Conservation (phyloP, 2,797 vertebrate species). For the Channa striata region DNA sequence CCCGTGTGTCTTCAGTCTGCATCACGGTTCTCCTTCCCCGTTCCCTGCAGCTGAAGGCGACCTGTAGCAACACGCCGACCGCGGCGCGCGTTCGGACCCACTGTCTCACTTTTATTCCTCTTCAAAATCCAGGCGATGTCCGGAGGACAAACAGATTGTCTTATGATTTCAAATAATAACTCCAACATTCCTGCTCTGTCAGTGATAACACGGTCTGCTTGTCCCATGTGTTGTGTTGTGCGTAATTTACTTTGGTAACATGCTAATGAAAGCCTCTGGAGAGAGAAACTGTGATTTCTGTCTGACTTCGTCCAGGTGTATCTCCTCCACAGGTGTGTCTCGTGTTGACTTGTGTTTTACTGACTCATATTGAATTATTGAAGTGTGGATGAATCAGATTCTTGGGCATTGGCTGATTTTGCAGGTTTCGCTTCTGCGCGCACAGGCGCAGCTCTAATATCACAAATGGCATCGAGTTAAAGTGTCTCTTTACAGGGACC, state of each 20-base stretch:
- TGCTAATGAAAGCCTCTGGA: no score
- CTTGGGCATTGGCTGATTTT: not conserved
- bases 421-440: not conserved
- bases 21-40: conserved; percentile 48
- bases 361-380: not conserved
- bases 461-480: not conserved
- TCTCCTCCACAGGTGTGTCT: conserved; percentile 32
- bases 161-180: not conserved
- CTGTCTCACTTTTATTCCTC: not conserved
- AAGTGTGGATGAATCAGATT: not conserved
- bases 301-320: not conserved
- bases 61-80: conserved; percentile 67
- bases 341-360: conserved; percentile 15
- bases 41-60: conserved; percentile 17
- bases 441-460: not conserved
- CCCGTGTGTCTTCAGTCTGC: conserved; percentile 37
- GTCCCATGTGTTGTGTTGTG: not conserved
- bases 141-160: not conserved
- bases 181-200: conserved; percentile 1
- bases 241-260: not conserved
- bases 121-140: not conserved
- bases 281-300: not conserved
- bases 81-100: not conserved
- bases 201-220: not conserved
- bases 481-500: not conserved